Conservation (phyloP, 2,113 vertebrate species). For the Lagopus muta region DNA sequence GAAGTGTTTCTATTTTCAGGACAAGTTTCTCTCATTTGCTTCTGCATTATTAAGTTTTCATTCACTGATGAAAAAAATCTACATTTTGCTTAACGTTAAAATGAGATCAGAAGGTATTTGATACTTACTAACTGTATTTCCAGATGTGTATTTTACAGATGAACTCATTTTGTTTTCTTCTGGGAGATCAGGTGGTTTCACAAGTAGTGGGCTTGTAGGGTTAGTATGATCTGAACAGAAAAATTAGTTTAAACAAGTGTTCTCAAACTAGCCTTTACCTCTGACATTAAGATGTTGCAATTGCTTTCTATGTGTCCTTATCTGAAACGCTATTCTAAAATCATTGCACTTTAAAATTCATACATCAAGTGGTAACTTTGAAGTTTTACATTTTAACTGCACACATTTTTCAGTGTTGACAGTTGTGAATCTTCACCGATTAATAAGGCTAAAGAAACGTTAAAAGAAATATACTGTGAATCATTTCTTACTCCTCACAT, state of each 20-base stretch:
- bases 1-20: background rate
- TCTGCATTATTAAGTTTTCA: background rate
- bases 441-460: background rate
- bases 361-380: background rate
- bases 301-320: background rate
- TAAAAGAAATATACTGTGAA: background rate
- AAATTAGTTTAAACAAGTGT: background rate
- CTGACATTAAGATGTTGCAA: background rate
- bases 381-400: background rate
- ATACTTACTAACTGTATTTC: conserved; percentile 90
- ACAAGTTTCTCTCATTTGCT: background rate
- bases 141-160: conserved; percentile 91
- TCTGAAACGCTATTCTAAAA: background rate
- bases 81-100: background rate
- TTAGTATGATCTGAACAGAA: conserved; percentile 87
- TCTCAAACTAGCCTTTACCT: background rate
- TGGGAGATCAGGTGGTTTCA: conserved; percentile 90
- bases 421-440: background rate
- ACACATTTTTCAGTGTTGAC: background rate
- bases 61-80: background rate
- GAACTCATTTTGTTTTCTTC: conserved; percentile 91
- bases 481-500: background rate
- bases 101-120: background rate
- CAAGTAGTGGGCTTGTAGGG: conserved; percentile 92
- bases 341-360: background rate